phyloP scores from a whole-genome alignment of 2,888 invertebrate species.

The Drosophila mettleri region DNA sequence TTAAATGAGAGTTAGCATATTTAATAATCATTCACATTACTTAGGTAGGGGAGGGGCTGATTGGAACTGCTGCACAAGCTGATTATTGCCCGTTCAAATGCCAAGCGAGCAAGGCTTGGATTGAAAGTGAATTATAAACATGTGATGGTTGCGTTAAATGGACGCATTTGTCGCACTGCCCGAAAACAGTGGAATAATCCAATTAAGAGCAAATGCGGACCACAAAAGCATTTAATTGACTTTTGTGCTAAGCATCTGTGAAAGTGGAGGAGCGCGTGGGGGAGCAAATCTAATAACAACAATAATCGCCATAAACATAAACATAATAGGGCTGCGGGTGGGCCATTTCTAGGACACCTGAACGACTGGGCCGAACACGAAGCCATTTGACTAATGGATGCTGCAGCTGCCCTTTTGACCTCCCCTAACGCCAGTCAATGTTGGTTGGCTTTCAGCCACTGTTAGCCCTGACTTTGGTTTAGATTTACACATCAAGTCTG shows the following conservation, averaged over 20 bases:
- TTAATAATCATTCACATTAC: constrained; percentile 9
- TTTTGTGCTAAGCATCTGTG: constrained; percentile 53
- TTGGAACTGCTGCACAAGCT: constrained; percentile 14
- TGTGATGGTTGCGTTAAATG: constrained; percentile 4
- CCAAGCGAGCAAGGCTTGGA: background rate
- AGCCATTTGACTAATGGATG: constrained; percentile 76
- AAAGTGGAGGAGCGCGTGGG: background rate
- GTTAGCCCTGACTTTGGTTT: constrained; percentile 61
- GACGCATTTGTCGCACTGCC: background rate
- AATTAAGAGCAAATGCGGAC: constrained; percentile 57
- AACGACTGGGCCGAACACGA: constrained; percentile 35
- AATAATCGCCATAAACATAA: constrained; percentile 70
- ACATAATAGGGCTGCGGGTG: constrained; percentile 48
- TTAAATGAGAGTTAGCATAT: background rate
- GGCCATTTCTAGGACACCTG: constrained; percentile 47
- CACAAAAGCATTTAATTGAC: constrained; percentile 72
- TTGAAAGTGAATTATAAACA: background rate
- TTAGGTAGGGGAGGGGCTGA: constrained; percentile 20
- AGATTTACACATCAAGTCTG: constrained; percentile 38
- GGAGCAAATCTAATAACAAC: constrained; percentile 68
- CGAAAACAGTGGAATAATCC: constrained; percentile 53
- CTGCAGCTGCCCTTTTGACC: constrained; percentile 34
- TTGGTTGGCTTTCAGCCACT: constrained; percentile 64
- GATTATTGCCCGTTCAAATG: constrained; percentile 19
- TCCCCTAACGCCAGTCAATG: constrained; percentile 3